A percentile compares a stretch with the other conserved stretches of the same genome.
Conservation (phyloP, 2,888 invertebrate species). For the Agrotis ipsilon region DNA sequence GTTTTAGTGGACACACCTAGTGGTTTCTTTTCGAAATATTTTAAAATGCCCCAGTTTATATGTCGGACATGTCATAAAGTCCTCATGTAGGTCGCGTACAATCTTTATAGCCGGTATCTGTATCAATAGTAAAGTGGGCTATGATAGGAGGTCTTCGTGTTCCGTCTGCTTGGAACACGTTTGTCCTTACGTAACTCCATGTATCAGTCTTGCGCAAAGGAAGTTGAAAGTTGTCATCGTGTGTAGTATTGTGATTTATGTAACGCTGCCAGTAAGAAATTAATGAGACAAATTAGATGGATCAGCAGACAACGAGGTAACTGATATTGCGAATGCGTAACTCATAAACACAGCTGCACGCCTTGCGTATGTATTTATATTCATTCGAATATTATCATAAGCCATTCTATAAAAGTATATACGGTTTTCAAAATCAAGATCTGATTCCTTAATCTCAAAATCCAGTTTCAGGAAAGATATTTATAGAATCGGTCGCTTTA, state of each 20-base stretch:
- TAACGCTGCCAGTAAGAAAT: conserved; percentile 43
- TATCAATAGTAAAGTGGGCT: conserved; percentile 54
- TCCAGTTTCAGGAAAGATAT: conserved; percentile 22
- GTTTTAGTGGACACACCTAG: conserved; percentile 77
- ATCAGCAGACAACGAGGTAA: conserved; percentile 13
- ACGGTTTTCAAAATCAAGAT: background rate
- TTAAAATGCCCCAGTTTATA: conserved; percentile 60
- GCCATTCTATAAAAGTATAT: conserved; percentile 8
- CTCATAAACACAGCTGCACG: conserved; percentile 1
- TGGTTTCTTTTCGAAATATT: conserved; percentile 53
- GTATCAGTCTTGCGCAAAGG: conserved; percentile 62
- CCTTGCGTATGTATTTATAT: conserved; percentile 3
- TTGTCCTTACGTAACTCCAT: conserved; percentile 62
- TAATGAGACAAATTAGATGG: conserved; percentile 57
- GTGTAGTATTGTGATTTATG: conserved; percentile 60
- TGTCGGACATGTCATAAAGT: conserved; percentile 52
- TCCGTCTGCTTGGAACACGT: conserved; percentile 35
- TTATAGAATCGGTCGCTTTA: conserved; percentile 25
- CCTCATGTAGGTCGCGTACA: conserved; percentile 52
- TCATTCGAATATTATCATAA: background rate
- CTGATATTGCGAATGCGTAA: background rate
- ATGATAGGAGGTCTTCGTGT: conserved; percentile 37
- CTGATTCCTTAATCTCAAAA: too few species aligned
- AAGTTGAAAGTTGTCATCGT: conserved; percentile 68
- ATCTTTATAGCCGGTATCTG: conserved; percentile 35